Base-by-base conservation (phyloP, 2,797 vertebrate species). In the Hephaestus fuliginosus region DNA sequence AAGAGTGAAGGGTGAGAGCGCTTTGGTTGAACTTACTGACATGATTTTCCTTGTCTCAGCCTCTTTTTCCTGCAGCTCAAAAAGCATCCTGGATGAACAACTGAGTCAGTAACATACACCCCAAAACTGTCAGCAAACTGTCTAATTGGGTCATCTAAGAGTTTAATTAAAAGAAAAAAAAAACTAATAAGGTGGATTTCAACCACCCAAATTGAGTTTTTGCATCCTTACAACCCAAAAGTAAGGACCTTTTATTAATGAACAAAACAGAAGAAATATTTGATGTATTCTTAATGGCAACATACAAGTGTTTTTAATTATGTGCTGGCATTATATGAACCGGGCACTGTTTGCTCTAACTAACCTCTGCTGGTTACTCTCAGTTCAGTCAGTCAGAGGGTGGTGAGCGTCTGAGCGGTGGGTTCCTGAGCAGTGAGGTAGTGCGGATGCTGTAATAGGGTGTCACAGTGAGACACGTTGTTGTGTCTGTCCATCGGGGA, bases 401-500 rank as follows among this genome's bases (percentile, higher is more conserved):
- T 81, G 80, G 65, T 48, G 80, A 53, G 49, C 60, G 76, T 25
- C 53, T 70, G 70, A 77, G 62, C 62, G 2, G 43, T 0, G 69
- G 80, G 30, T 86, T 88, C 80, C 81, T 87, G 56, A 81, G 81
- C 48, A 25, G 80, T 92, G 89, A 92, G 85, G 88, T 90, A 84
- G 86, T 88, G 71, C 52, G 4, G 74, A 88, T 87, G 85, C 52
- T 80, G 88, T 92, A 91, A 93, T 77, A 68, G 88, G 86, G 88
- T 86, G 92, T 88, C 88, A 71, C 88, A 81, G 74, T 74, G 80
- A 85, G 81, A 85, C 72, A 67, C n/a, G 76, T 75, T 72, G 90
- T 82, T 78, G 74, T 71, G 82, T 86, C 81, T 83, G 62, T 85
- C 85, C 85, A n/a, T 22, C 44, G 87, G 90, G 91, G 86, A 91